A percentile compares a stretch with the other conserved stretches of the same genome.
Conservation (phyloP, 2,113 vertebrate genomes). For the Seriola rivoliana region DNA sequence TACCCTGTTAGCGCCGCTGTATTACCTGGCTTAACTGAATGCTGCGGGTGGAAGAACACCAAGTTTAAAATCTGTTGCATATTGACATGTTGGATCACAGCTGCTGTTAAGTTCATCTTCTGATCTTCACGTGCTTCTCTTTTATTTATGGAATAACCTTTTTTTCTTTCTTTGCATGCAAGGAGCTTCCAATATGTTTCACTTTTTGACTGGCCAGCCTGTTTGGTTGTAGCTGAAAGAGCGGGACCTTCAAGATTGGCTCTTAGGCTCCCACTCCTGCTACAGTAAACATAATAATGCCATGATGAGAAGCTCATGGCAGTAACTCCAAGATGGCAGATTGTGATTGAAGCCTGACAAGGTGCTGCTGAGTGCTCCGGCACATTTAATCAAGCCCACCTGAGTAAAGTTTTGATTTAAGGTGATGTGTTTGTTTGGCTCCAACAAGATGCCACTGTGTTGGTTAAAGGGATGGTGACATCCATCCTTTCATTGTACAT, state of each 20-base stretch:
- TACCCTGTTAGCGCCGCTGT: slow-evolving; percentile 23
- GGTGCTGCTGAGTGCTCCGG: slow-evolving; percentile 54
- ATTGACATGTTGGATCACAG: slow-evolving; percentile 10
- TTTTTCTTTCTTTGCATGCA: slow-evolving; percentile 15
- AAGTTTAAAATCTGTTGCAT: slow-evolving; percentile 35
- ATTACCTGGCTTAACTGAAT: slow-evolving; percentile 38
- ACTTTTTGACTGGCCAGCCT: slow-evolving; percentile 23
- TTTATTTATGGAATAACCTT: slow-evolving; percentile 11
- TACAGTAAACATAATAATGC: slow-evolving; percentile 60
- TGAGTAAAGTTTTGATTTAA: slow-evolving; percentile 58
- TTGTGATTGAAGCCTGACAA: slow-evolving; percentile 39
- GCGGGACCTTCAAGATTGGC: slow-evolving; percentile 11
- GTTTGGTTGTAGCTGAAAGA: slow-evolving; percentile 29
- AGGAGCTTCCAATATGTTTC: slow-evolving; percentile 7
- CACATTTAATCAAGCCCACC: slow-evolving; percentile 65
- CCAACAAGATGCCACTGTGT: slow-evolving; percentile 54
- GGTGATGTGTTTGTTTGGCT: slow-evolving; percentile 61
- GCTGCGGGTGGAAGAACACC: slow-evolving; percentile 24
- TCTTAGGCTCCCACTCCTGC: slow-evolving; percentile 22
- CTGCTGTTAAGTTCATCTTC: slow-evolving; percentile 18
- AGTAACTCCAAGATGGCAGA: slow-evolving; percentile 40
- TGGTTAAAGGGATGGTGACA: slow-evolving; percentile 64
- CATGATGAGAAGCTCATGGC: slow-evolving; percentile 57
- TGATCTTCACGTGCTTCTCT: slow-evolving; percentile 18
- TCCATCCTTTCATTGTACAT: slow-evolving; percentile 39